Conservation (phyloP, 1,140 invertebrate species). For the Teleogryllus occipitalis region DNA sequence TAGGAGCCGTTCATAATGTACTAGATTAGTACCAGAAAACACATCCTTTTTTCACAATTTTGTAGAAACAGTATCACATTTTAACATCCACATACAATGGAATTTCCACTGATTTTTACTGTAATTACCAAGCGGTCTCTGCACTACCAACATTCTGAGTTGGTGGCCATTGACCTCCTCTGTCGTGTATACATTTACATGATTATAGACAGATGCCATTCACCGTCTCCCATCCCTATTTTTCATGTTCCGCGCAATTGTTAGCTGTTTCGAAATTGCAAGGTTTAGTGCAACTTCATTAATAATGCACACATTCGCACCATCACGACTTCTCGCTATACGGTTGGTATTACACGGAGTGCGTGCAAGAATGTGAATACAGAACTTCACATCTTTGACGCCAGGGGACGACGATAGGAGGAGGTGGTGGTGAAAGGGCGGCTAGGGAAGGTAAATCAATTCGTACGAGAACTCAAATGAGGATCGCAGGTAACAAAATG, state of each 20-base stretch:
- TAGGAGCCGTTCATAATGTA: no score
- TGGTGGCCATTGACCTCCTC: background rate
- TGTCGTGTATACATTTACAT: background rate
- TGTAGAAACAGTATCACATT: no score
- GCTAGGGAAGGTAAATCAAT: no score
- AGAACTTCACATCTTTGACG: no score
- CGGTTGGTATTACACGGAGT: background rate
- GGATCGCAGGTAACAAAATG: no score
- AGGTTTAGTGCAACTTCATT: background rate
- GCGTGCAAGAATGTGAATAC: background rate
- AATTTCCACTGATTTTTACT: conserved; percentile 1
- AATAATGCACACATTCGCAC: background rate
- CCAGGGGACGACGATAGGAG: no score
- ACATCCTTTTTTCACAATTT: no score
- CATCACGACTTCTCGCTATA: background rate
- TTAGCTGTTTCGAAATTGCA: background rate
- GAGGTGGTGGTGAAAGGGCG: no score
- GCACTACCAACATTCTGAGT: background rate
- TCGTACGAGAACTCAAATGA: no score
- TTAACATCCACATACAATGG: background rate
- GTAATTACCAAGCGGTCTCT: background rate
- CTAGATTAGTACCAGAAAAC: no score
- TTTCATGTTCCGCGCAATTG: background rate
- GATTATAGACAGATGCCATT: background rate
- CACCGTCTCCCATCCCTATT: background rate